Evolutionary conservation across 2,797 vertebrate genomes (phyloP).

Genomic region (Eremophila alpestris): DNA sequence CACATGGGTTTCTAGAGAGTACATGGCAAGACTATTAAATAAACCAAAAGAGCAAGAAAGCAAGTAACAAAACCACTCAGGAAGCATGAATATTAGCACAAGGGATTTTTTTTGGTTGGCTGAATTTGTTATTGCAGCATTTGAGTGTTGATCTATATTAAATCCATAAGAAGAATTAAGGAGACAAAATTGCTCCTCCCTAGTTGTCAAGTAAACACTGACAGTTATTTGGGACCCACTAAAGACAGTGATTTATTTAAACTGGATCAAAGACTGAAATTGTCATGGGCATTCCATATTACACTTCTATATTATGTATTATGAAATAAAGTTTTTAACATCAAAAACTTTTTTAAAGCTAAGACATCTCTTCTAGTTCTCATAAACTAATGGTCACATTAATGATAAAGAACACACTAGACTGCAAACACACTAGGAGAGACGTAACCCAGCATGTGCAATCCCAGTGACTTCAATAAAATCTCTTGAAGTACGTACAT

Average conservation of each 20-base stretch:
- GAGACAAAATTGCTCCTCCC: neutral
- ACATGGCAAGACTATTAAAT: neutral
- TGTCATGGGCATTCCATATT: neutral
- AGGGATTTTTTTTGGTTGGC: neutral
- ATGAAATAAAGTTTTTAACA: neutral
- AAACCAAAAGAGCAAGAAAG: neutral
- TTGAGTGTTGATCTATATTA: neutral
- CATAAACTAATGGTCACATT: neutral
- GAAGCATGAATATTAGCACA: neutral
- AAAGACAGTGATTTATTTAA: neutral
- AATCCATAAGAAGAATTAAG: neutral
- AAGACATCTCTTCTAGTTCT: neutral
- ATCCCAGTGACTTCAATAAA: neutral
- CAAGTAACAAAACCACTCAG: neutral
- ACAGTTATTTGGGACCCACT: neutral
- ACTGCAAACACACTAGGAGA: neutral
- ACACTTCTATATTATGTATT: neutral
- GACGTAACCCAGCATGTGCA: rapidly evolving
- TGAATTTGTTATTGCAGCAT: neutral
- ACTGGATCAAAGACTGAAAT: neutral
- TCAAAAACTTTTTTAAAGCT: neutral
- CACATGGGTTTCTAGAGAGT: neutral
- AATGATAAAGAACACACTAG: neutral
- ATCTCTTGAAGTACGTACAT: neutral
- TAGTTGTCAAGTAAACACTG: neutral